A percentile compares a stretch with the other conserved stretches of the same genome.
phyloP scores from a whole-genome alignment of 2,113 vertebrate species.

The Stercorarius parasiticus region DNA sequence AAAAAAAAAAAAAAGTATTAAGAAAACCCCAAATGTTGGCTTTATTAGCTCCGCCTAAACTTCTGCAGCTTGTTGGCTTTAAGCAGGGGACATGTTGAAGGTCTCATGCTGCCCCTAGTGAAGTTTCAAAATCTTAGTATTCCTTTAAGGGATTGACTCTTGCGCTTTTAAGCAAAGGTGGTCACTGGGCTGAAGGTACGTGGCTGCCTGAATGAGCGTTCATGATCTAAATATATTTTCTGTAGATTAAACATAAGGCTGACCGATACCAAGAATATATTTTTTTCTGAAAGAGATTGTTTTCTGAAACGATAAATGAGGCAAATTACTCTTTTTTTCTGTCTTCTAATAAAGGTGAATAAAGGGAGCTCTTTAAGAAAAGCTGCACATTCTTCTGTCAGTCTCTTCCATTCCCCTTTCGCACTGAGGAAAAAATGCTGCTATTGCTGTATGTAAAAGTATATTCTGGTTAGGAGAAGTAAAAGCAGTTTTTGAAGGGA shows the following conservation, averaged over 20 bases:
- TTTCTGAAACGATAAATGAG: neutral
- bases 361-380: neutral
- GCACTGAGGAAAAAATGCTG: neutral
- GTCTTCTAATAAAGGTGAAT: neutral
- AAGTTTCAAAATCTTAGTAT: neutral
- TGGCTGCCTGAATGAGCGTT: neutral
- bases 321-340: neutral
- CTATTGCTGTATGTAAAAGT: neutral
- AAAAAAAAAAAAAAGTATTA: neutral
- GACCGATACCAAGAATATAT: neutral
- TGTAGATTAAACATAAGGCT: neutral
- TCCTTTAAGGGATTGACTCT: neutral
- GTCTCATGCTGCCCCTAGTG: neutral
- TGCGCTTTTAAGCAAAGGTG: neutral
- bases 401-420: neutral
- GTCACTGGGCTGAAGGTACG: neutral
- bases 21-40: neutral
- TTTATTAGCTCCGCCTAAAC: neutral
- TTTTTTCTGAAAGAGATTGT: neutral
- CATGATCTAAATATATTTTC: neutral
- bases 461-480: neutral
- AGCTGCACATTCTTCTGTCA: neutral
- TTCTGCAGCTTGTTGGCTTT: neutral
- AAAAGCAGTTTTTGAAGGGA: neutral
- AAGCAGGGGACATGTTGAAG: neutral